Percentiles rank a stretch among this genome's conserved stretches.
phyloP scores from a whole-genome alignment of 2,797 vertebrate genomes.

The Kryptopterus vitreolus region DNA sequence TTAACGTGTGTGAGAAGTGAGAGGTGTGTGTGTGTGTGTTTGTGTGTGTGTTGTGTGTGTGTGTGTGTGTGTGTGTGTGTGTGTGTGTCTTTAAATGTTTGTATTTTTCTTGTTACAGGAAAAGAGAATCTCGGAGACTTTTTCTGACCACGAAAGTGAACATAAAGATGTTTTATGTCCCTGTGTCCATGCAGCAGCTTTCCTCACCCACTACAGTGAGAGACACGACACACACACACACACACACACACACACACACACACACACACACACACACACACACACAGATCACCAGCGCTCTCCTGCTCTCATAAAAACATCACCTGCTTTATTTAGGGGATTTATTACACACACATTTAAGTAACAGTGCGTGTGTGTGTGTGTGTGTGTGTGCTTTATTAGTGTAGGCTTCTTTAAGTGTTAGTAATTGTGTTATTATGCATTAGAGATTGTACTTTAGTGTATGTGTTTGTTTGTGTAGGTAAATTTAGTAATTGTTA shows the following conservation, averaged over 20 bases:
- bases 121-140: conserved; percentile 83
- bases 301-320: neutral
- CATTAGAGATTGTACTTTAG: neutral
- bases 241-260: conserved; percentile 2
- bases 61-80: neutral
- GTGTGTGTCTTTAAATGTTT: too few relatives aligned
- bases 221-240: conserved; percentile 37
- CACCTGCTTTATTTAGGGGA: neutral
- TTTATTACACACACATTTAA: neutral
- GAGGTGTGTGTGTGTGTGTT: neutral
- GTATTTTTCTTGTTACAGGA: conserved; percentile 70
- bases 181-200: conserved; percentile 65
- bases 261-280: neutral
- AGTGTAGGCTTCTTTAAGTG: conserved; percentile 35
- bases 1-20: too few relatives aligned
- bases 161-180: conserved; percentile 92
- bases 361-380: neutral
- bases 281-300: neutral
- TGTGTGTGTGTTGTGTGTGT: too few relatives aligned
- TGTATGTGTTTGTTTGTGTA: neutral
- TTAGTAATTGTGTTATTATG: neutral
- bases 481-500: too few relatives aligned
- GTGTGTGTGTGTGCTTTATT: conserved; percentile 55
- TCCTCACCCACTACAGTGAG: conserved; percentile 62
- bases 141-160: conserved; percentile 85